phyloP scores from a whole-genome alignment of 2,797 vertebrate genomes.

The Eutrigla gurnardus region DNA sequence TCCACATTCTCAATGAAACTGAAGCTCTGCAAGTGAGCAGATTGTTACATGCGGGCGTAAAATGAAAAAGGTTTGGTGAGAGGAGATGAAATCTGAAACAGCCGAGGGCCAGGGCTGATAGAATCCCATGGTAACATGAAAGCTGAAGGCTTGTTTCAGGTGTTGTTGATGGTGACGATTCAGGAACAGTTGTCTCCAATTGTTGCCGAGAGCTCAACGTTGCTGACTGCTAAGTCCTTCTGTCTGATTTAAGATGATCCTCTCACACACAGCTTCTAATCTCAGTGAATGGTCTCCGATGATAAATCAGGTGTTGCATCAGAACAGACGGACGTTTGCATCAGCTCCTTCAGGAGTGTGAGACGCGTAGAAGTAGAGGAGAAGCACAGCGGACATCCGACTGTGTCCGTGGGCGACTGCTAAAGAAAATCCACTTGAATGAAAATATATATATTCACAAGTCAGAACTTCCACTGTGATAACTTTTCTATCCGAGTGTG shows the following conservation, averaged over 20 bases:
- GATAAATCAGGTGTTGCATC: background rate
- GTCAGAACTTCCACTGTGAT: background rate
- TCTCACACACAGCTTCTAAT: background rate
- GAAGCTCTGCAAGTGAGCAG: conserved; percentile 9
- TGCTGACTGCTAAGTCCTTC: background rate
- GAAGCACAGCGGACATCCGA: too few relatives aligned
- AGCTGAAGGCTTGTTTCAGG: background rate
- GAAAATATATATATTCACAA: too few relatives aligned
- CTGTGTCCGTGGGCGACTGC: too few relatives aligned
- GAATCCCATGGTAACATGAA: background rate
- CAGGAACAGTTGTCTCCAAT: too few relatives aligned
- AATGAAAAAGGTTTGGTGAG: background rate
- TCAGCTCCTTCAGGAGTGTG: background rate
- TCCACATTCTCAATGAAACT: conserved; percentile 24
- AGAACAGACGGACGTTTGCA: background rate
- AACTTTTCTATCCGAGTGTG: background rate
- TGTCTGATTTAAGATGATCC: background rate
- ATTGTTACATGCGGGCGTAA: background rate
- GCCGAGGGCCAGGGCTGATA: background rate
- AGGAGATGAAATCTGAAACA: background rate
- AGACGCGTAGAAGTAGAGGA: background rate
- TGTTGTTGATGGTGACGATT: background rate
- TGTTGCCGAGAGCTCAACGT: too few relatives aligned
- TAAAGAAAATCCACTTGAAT: too few relatives aligned
- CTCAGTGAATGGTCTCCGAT: background rate